Evolutionary conservation across 2,113 vertebrate genomes (phyloP), one percentile per base, ranked within the genome.

Genomic region (Sula dactylatra): DNA sequence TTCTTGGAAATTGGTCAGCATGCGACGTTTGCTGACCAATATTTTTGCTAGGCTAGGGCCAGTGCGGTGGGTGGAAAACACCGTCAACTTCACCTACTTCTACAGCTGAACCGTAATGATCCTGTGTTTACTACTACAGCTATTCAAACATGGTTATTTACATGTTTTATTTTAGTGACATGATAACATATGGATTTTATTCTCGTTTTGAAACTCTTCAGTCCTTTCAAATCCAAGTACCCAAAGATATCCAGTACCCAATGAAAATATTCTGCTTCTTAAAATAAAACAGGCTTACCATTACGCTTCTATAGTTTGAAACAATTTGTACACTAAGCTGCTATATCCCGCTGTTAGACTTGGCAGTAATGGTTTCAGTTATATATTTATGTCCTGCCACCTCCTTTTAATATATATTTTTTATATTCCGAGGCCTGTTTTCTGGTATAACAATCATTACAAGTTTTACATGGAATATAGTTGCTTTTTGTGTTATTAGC

Each of bases 361-460:
- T 97, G 93, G 94, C 94, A 97, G 91, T 71, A 96, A 94, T 90
- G 78, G 55, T 25, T 93, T 59, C 85, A 62, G 78, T 76, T 88
- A 86, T 59, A 29, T 90, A 95, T 97, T 97, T 94, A 97, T 91
- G 93, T 88, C 94, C 91, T 95, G 95, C 89, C 91, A 96, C 80
- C 84, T 86, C 93, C n/a, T 95, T 95, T 96, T 93, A 96, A 96
- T 93, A 90, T 58, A 88, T 74, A 94, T 66, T 94, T 89, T 95
- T 97, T 95, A 50, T 89, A 93, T 93, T 97, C 79, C 87, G 70
- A 44, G 82, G 77, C 29, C 82, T 93, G 77, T 94, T 97, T 90
- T 86, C 88, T 94, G 90, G 42, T 97, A 82, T 64, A 96, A 96
- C 94, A 93, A 97, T 92, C 82, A 93, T 95, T 93, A 82, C 72